Percentiles rank a stretch among this genome's conserved stretches.
Evolutionary conservation across 1,140 invertebrate species (phyloP).

Genomic region (Notospermus geniculatus): DNA sequence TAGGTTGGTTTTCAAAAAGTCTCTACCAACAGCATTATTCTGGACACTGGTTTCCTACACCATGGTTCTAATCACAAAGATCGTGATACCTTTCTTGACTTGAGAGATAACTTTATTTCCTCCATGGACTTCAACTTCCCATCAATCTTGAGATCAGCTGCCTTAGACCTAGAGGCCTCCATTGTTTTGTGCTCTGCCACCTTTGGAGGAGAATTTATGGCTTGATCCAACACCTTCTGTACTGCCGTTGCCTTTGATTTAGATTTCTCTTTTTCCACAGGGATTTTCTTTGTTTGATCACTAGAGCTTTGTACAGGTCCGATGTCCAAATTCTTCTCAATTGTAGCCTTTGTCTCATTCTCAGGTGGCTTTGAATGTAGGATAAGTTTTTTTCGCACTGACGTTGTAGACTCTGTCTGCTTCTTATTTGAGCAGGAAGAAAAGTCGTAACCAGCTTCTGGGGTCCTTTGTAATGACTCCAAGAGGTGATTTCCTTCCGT

Average conservation of each 20-base stretch:
- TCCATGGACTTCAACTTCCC: neutral
- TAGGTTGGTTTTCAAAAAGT: too few relatives aligned
- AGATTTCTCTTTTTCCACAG: constrained; percentile 14
- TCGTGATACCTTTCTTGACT: neutral
- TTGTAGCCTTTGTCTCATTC: constrained; percentile 9
- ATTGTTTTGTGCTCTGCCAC: neutral
- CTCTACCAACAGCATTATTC: neutral
- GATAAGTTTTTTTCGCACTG: constrained; percentile 33
- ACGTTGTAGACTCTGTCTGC: constrained; percentile 32
- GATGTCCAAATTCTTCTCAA: constrained; percentile 9
- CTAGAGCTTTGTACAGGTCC: constrained; percentile 19
- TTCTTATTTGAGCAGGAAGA: neutral
- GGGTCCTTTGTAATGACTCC: neutral
- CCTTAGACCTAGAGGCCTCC: neutral
- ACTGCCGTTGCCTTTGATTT: neutral
- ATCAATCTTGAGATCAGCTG: neutral
- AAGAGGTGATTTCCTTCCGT: neutral
- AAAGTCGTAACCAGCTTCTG: neutral
- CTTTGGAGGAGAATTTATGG: neutral
- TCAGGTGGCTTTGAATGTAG: constrained; percentile 25
- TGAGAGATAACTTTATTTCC: neutral
- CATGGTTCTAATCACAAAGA: neutral
- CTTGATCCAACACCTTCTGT: neutral
- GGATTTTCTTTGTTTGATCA: constrained; percentile 15
- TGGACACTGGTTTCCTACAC: neutral